Conservation (phyloP, 1,140 invertebrate species). For the Telenomus remus region DNA sequence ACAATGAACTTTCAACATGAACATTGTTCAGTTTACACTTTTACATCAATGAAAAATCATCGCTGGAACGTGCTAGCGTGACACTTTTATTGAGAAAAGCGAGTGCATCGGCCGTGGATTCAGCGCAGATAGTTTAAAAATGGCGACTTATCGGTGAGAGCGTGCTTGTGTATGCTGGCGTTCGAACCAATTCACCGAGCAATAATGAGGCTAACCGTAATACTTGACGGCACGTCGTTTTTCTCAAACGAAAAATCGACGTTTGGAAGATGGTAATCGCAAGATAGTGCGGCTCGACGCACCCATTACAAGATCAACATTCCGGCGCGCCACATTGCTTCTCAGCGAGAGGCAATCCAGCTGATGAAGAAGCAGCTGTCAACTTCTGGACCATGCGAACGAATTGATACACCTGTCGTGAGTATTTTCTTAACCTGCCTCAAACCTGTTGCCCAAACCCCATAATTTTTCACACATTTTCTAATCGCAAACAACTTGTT, state of each 20-base stretch:
- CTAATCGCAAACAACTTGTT: too few relatives aligned
- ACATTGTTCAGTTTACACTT: too few relatives aligned
- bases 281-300: not conserved
- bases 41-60: too few relatives aligned
- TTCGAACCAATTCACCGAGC: constrained; percentile 16
- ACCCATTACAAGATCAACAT: not conserved
- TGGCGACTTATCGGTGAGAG: constrained; percentile 68
- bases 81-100: too few relatives aligned
- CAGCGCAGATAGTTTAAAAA: constrained; percentile 72
- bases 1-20: too few relatives aligned
- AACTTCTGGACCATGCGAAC: not conserved
- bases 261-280: not conserved
- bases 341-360: not conserved
- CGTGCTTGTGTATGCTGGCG: constrained; percentile 59
- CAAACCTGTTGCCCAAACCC: not conserved
- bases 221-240: constrained; percentile 7
- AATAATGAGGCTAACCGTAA: constrained; percentile 11
- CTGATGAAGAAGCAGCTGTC: constrained; percentile 1
- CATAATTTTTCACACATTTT: not conserved
- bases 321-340: not conserved
- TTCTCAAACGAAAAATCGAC: not conserved
- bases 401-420: not conserved
- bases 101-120: too few relatives aligned
- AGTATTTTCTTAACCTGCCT: too few relatives aligned
- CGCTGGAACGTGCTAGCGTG: too few relatives aligned